Evolutionary conservation across 2,888 invertebrate genomes (phyloP).

Genomic region (Caradrina clavipalpis): DNA sequence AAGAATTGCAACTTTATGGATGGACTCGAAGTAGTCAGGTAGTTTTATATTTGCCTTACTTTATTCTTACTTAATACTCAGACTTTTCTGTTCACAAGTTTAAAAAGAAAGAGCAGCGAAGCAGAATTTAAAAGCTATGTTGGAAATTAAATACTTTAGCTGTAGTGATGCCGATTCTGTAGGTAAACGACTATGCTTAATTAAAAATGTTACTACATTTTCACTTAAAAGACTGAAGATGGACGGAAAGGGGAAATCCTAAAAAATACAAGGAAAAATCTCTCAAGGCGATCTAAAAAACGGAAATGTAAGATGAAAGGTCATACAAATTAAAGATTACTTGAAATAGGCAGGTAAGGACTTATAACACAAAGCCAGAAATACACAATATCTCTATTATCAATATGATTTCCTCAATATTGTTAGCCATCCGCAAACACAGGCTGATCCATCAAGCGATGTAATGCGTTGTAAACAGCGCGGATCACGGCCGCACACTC

Average conservation of each 20-base stretch:
- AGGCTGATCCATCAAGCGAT: constrained; percentile 10
- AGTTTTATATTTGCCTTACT: constrained; percentile 40
- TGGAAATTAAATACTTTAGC: not conserved
- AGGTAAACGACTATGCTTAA: constrained; percentile 1
- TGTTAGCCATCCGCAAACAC: constrained; percentile 21
- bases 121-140: not conserved
- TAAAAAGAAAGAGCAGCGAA: not conserved
- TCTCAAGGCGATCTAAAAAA: too few relatives aligned
- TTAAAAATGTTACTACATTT: constrained; percentile 2
- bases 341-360: too few relatives aligned
- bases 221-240: not conserved
- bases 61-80: constrained; percentile 23
- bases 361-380: not conserved
- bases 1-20: constrained; percentile 47
- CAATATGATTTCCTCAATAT: constrained; percentile 9
- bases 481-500: constrained; percentile 10
- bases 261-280: too few relatives aligned
- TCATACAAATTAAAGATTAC: too few relatives aligned
- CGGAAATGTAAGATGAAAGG: too few relatives aligned
- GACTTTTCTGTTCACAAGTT: constrained; percentile 8
- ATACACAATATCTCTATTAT: not conserved
- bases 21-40: constrained; percentile 39
- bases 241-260: too few relatives aligned
- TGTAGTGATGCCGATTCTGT: not conserved
- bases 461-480: constrained; percentile 41